These are phyloP conservation scores for Scolopax bukidnonensis DNA, from an alignment of 2,797 vertebrate genomes.

Conservation along the genomic window DNA sequence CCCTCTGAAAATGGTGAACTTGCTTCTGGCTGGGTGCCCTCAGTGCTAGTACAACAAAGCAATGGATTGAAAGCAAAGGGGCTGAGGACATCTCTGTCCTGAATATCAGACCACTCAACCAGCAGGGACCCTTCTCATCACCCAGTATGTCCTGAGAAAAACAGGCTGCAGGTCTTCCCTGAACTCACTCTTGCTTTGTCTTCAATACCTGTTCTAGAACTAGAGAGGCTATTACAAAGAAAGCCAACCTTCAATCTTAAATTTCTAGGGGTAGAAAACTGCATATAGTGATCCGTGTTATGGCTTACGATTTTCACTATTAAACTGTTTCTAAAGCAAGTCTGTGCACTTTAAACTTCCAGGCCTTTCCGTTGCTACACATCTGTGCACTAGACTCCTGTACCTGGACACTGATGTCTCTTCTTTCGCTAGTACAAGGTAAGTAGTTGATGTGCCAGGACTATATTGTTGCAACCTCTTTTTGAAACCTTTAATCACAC, in stretches of 20 bases:
- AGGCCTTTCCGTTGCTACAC: neutral
- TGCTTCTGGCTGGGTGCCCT: neutral
- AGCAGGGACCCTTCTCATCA: neutral
- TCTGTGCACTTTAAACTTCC: neutral
- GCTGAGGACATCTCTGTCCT: neutral
- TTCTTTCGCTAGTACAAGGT: neutral
- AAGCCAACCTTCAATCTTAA: neutral
- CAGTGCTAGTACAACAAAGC: neutral
- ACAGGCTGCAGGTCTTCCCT: neutral
- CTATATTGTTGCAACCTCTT: neutral
- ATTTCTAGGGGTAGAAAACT: neutral
- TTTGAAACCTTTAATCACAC: neutral
- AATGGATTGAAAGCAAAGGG: neutral
- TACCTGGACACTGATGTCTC: neutral
- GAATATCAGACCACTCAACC: neutral
- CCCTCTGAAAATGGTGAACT: neutral
- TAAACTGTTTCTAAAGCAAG: neutral
- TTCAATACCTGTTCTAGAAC: neutral
- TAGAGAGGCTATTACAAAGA: neutral
- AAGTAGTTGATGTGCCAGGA: neutral
- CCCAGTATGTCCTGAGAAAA: neutral
- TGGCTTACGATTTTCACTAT: neutral
- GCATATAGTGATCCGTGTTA: neutral
- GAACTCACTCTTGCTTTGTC: neutral
- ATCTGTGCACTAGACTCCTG: neutral